Conservation (phyloP, 2,113 vertebrate genomes). For the Accipiter virgatus region DNA sequence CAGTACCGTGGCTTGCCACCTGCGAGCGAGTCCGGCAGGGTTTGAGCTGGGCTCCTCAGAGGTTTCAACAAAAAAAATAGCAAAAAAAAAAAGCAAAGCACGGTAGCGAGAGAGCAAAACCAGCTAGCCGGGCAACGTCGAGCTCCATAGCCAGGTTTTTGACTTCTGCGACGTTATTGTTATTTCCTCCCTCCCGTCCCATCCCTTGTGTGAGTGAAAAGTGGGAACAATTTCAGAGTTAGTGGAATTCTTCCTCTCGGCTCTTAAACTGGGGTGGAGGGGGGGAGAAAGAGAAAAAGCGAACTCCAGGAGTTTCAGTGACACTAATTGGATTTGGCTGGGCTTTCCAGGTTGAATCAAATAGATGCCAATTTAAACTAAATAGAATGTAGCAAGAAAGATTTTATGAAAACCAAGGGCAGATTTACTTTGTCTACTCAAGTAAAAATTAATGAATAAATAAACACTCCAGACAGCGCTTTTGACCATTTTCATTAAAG, state of each 20-base stretch:
- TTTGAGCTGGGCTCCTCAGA: background rate
- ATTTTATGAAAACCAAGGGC: conserved; percentile 46
- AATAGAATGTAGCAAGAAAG: conserved; percentile 11
- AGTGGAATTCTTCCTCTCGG: background rate
- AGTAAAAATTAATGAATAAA: conserved; percentile 64
- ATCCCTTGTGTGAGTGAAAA: background rate
- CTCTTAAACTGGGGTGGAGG: background rate
- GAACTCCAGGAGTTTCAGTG: background rate
- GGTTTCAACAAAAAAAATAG: background rate
- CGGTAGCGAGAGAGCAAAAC: background rate
- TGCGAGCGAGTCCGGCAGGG: no score
- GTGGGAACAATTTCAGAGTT: background rate
- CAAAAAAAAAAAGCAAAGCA: background rate
- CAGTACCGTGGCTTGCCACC: accelerated
- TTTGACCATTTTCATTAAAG: conserved; percentile 41
- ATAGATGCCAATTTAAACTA: conserved; percentile 43
- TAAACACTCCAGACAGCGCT: conserved; percentile 32
- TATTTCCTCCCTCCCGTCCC: background rate
- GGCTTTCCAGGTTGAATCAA: conserved; percentile 34
- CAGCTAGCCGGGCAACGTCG: background rate
- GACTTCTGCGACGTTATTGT: background rate
- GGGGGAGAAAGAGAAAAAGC: background rate
- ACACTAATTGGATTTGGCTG: conserved; percentile 47
- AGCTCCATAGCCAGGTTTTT: background rate
- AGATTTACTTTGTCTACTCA: conserved; percentile 59